A percentile compares a stretch with the other conserved stretches of the same genome.
These are phyloP conservation scores for Phenganax subtilis DNA, from an alignment of 92 coral and sea anemone genomes.

Conservation along the genomic window DNA sequence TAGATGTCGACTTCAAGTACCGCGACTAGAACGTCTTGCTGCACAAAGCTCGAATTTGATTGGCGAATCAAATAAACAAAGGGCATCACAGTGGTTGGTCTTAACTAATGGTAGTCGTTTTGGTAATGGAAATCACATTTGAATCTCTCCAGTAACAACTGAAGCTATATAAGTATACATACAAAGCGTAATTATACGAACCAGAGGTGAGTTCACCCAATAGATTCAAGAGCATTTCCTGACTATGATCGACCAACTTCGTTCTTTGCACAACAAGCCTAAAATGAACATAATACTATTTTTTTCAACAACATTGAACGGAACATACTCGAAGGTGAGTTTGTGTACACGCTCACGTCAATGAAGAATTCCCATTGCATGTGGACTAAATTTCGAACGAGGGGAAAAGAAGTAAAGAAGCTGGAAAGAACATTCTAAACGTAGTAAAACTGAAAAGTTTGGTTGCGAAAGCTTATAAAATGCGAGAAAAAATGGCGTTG, in stretches of 20 bases:
- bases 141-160: neutral
- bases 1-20: no score
- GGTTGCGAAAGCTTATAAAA: no score
- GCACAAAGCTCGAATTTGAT: no score
- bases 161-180: neutral
- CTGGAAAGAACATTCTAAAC: neutral
- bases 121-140: no score
- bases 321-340: neutral
- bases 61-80: no score
- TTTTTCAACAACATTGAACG: neutral
- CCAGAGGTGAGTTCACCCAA: conserved; percentile 96
- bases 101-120: no score
- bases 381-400: neutral
- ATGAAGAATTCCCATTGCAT: no score
- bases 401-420: no score
- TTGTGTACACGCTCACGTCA: no score
- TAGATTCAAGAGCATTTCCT: conserved; percentile 74
- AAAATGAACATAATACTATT: neutral
- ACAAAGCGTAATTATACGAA: neutral
- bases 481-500: neutral
- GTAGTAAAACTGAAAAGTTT: no score
- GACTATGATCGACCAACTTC: conserved; percentile 91
- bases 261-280: conserved; percentile 93
- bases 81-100: no score
- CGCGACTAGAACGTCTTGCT: no score